A percentile compares a stretch with the other conserved stretches of the same genome.
These are phyloP conservation scores for Macrophya alboannulata DNA, from an alignment of 2,888 invertebrate genomes.

Conservation along the genomic window DNA sequence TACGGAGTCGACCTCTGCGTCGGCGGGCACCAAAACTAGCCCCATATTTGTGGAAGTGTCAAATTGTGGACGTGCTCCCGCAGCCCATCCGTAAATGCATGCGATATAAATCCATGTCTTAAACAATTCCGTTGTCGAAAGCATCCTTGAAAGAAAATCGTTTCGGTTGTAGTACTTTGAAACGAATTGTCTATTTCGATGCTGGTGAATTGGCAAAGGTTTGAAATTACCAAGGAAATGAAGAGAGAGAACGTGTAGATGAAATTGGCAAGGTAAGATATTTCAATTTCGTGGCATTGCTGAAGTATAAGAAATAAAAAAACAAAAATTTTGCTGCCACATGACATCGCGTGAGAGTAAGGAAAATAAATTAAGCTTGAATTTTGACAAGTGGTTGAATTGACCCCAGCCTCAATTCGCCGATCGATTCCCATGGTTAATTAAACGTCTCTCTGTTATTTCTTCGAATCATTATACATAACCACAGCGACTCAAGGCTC, in stretches of 20 bases:
- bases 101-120: slow-evolving; percentile 77
- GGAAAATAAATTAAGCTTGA: not conserved
- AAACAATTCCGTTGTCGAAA: slow-evolving; percentile 75
- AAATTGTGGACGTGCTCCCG: slow-evolving; percentile 88
- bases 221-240: not conserved
- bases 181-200: not conserved
- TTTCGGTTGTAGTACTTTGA: not conserved
- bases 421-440: slow-evolving; percentile 42
- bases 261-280: not conserved
- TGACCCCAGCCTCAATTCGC: slow-evolving; percentile 30
- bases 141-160: slow-evolving; percentile 72
- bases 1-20: slow-evolving; percentile 91
- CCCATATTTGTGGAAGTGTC: slow-evolving; percentile 92
- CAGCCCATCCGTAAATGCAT: slow-evolving; percentile 72
- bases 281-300: not conserved
- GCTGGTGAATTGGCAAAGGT: not conserved
- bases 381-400: slow-evolving; percentile 43
- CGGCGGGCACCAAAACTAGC: slow-evolving; percentile 91
- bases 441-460: slow-evolving; percentile 58
- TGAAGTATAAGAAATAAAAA: not conserved
- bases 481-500: slow-evolving; percentile 24
- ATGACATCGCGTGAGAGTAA: slow-evolving; percentile 22
- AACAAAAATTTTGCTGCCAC: not conserved
- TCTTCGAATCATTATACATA: slow-evolving; percentile 63
- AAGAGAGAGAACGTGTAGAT: not conserved